Conservation (phyloP, 2,888 invertebrate genomes). For the Epirrhoe alternata region DNA sequence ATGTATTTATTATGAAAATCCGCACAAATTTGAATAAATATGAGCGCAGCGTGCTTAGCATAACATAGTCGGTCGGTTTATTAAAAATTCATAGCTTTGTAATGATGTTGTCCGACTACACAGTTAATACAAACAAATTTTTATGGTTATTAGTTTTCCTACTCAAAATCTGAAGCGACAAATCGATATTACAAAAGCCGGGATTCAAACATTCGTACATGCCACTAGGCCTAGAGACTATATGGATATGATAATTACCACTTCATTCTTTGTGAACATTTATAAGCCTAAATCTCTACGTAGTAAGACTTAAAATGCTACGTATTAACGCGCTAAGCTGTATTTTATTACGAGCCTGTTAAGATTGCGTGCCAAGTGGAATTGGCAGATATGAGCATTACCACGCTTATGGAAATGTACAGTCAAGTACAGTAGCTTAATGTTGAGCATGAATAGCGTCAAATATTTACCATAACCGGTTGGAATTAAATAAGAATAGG, state of each 20-base stretch:
- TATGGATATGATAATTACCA: not conserved
- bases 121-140: no score
- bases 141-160: no score
- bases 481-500: no score
- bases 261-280: not conserved
- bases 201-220: no score
- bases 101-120: conserved; percentile 6
- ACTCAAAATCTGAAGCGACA: no score
- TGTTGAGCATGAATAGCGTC: not conserved
- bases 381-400: conserved; percentile 54
- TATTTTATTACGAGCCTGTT: conserved; percentile 41
- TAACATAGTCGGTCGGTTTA: conserved; percentile 51
- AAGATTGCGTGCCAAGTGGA: conserved; percentile 46
- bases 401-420: conserved; percentile 51
- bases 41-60: conserved; percentile 59
- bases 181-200: no score
- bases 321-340: conserved; percentile 34
- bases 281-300: not conserved
- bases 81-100: conserved; percentile 62
- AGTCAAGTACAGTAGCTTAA: conserved; percentile 45
- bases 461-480: not conserved
- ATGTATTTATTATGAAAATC: conserved; percentile 53
- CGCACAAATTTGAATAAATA: conserved; percentile 61
- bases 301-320: conserved; percentile 19
- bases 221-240: not conserved